These are phyloP conservation scores for Pardosa pseudoannulata DNA, from an alignment of 2,888 invertebrate species.

Conservation along the genomic window DNA sequence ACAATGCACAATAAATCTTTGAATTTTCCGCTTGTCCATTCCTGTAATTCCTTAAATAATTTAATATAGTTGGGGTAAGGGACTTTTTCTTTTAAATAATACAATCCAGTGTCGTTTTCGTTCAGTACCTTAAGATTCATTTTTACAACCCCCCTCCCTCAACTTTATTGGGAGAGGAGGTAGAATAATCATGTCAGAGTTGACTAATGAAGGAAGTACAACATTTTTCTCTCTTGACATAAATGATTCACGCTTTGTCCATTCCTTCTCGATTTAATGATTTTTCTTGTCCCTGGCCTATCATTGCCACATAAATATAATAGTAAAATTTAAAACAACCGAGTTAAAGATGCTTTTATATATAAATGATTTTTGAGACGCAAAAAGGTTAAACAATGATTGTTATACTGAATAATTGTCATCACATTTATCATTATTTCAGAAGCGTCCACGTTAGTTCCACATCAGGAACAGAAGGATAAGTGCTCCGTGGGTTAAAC, in stretches of 20 bases:
- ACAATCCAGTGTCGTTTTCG: neutral
- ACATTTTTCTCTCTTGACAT: neutral
- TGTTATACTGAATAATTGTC: neutral
- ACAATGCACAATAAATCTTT: neutral
- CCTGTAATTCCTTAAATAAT: neutral
- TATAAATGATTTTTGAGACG: neutral
- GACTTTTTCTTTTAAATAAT: neutral
- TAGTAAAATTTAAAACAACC: neutral
- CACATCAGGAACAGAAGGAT: neutral
- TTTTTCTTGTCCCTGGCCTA: neutral
- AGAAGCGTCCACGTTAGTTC: neutral
- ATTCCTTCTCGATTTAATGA: neutral
- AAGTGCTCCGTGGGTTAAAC: neutral
- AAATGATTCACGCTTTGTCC: neutral
- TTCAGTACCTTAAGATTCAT: neutral
- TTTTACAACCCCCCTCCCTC: neutral
- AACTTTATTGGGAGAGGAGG: no score
- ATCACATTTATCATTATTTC: neutral
- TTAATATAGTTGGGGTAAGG: neutral
- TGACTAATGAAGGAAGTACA: no score
- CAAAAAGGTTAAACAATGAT: neutral
- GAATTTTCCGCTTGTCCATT: neutral
- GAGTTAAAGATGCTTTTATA: neutral
- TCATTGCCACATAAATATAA: neutral
- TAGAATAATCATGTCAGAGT: no score